phyloP scores from a whole-genome alignment of 2,113 vertebrate genomes.

The Epinephelus cyanopodus region DNA sequence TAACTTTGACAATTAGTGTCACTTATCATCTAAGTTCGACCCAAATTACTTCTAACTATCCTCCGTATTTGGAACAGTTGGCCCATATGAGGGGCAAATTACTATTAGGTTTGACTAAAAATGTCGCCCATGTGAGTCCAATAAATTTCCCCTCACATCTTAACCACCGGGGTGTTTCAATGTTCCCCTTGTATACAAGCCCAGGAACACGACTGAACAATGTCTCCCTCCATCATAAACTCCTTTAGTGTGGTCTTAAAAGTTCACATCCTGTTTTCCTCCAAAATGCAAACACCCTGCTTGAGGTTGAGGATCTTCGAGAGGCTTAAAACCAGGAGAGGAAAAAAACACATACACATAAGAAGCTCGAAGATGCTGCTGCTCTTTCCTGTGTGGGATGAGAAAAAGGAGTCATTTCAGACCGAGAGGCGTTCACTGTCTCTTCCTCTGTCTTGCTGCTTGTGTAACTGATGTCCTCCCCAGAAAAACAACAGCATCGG shows the following conservation, averaged over 20 bases:
- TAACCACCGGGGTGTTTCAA: slow-evolving; percentile 69
- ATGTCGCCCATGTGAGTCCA: slow-evolving; percentile 71
- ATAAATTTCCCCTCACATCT: slow-evolving; percentile 65
- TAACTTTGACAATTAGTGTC: slow-evolving; percentile 23
- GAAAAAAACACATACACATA: slow-evolving; percentile 5
- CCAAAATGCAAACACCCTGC: slow-evolving; percentile 64
- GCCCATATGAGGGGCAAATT: slow-evolving; percentile 51
- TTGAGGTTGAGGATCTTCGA: slow-evolving; percentile 49
- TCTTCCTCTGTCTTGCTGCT: not conserved
- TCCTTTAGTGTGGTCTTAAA: slow-evolving; percentile 75
- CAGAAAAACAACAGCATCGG: not conserved
- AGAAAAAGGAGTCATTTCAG: slow-evolving; percentile 12
- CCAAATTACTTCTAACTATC: slow-evolving; percentile 27
- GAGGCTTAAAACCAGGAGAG: slow-evolving; percentile 27
- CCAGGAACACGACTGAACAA: slow-evolving; percentile 76
- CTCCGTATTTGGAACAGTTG: slow-evolving; percentile 6
- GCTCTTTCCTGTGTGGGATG: slow-evolving; percentile 50
- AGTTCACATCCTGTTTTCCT: slow-evolving; percentile 80
- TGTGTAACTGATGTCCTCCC: slow-evolving; percentile 18
- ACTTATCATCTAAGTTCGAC: slow-evolving; percentile 5
- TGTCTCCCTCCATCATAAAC: slow-evolving; percentile 72
- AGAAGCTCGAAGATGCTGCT: slow-evolving; percentile 45
- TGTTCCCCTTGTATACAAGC: slow-evolving; percentile 76
- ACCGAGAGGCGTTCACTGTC: slow-evolving; percentile 37
- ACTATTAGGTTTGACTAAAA: slow-evolving; percentile 61